Conservation (phyloP, 1,140 invertebrate genomes). For the Caenorhabditis latens region DNA sequence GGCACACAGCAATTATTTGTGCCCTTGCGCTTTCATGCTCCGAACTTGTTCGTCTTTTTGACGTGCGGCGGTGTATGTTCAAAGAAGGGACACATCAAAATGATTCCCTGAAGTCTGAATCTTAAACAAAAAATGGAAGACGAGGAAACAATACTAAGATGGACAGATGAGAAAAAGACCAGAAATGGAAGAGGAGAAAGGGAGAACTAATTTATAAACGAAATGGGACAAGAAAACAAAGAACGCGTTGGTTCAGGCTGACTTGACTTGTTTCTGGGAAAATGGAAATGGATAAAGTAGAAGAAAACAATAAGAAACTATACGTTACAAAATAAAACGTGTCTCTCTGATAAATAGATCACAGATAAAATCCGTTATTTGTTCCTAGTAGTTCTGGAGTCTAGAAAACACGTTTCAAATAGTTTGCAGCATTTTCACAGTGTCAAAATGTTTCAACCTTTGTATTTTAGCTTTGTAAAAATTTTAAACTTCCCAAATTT, state of each 20-base stretch:
- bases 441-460: no score
- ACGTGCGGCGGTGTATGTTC: conserved; percentile 41
- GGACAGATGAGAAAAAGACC: not conserved
- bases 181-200: not conserved
- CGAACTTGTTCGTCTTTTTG: conserved; percentile 27
- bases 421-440: no score
- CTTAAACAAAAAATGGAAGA: not conserved
- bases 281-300: not conserved
- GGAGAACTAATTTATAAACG: conserved; percentile 36
- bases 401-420: no score
- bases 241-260: not conserved
- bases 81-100: conserved; percentile 42
- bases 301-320: not conserved
- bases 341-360: no score
- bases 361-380: no score
- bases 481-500: no score
- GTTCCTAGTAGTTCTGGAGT: no score
- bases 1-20: conserved; percentile 49
- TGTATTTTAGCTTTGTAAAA: no score
- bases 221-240: conserved; percentile 41
- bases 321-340: not conserved
- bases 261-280: not conserved
- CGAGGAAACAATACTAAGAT: not conserved
- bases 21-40: conserved; percentile 11
- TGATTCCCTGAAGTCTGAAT: conserved; percentile 39